Base-by-base conservation (phyloP, 2,888 invertebrate species). In the Cataglyphis altisquamis region DNA sequence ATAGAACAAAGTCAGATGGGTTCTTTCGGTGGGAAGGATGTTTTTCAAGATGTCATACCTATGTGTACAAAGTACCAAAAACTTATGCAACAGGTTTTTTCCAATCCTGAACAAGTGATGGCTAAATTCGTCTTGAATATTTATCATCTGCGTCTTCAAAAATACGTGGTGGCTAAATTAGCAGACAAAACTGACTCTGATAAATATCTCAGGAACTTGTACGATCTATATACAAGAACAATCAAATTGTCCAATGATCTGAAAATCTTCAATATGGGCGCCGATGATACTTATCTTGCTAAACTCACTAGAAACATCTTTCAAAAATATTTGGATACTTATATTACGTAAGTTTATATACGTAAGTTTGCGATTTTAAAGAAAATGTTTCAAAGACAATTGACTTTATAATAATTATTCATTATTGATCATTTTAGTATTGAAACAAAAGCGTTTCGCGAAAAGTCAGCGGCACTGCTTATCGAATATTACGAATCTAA, bases 41-140 rank as follows among this genome's bases (percentile, higher is more conserved):
- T 99, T 80, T 99, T 99, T 95, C 96, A 97, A 73, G 97, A 99
- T 84, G 97, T 99, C 15, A 96, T 98, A 64, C 98, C 98, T 0
- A 96, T 99, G 90, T 99, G 99, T 95, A 97, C 97, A 91, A 97
- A 97, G 93, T 98, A 98, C 95, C 96, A 98, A 94, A 96, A 97
- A 91, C 96, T 97, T 86, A 98, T 98, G 86, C 97, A 97, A 93
- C 97, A 97, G 93, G 99, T 99, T 1, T 99, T 99, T 94, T 97
- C 97, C 8, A 98, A 98, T 95, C 98, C 99, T 0, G 98, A 99
- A 89, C 98, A 98, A 95, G 99, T 99, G 10, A 99, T 99, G 98
- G 98, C 98, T 83, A 99, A 99, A 95, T 98, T 99, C 95, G 98
- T 99, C 66, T 96, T 99, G 25, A 99, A 99, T 94, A 98, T 99